Percentiles rank a stretch among this genome's conserved stretches.
Evolutionary conservation across 1,140 invertebrate species (phyloP).

Genomic region (Polypedilum vanderplanki): DNA sequence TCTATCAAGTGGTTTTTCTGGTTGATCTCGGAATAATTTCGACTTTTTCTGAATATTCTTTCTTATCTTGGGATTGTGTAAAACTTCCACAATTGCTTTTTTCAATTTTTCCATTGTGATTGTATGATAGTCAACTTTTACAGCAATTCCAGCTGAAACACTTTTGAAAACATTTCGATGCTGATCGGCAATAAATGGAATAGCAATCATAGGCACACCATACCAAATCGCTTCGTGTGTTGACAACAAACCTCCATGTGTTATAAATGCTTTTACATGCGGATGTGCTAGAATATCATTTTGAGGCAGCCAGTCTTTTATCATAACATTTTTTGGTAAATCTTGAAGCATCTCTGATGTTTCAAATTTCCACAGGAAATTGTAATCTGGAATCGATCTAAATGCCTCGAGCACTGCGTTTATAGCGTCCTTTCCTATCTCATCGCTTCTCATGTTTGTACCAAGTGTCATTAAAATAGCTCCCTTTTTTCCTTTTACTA

Average conservation of each 20-base stretch:
- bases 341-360: background rate
- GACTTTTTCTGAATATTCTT: slow-evolving; percentile 41
- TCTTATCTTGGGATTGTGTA: slow-evolving; percentile 38
- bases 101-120: slow-evolving; percentile 33
- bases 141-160: slow-evolving; percentile 31
- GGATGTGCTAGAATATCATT: slow-evolving; percentile 38
- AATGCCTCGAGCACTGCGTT: slow-evolving; percentile 30
- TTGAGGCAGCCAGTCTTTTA: background rate
- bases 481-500: slow-evolving; percentile 42
- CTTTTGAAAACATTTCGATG: slow-evolving; percentile 34
- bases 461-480: slow-evolving; percentile 47
- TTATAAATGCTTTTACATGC: slow-evolving; percentile 34
- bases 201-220: slow-evolving; percentile 46
- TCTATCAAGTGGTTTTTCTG: slow-evolving; percentile 43
- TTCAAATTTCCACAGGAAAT: slow-evolving; percentile 17
- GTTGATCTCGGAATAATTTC: slow-evolving; percentile 47
- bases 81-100: slow-evolving; percentile 32
- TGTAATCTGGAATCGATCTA: background rate
- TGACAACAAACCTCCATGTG: slow-evolving; percentile 46
- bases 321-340: slow-evolving; percentile 3
- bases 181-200: slow-evolving; percentile 48
- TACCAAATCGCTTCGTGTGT: slow-evolving; percentile 46
- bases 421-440: slow-evolving; percentile 37
- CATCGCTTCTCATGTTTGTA: slow-evolving; percentile 40
- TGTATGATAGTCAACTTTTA: slow-evolving; percentile 33